A percentile compares a stretch with the other conserved stretches of the same genome.
Evolutionary conservation across 2,113 vertebrate genomes (phyloP).

Genomic region (Pampusana beccarii): DNA sequence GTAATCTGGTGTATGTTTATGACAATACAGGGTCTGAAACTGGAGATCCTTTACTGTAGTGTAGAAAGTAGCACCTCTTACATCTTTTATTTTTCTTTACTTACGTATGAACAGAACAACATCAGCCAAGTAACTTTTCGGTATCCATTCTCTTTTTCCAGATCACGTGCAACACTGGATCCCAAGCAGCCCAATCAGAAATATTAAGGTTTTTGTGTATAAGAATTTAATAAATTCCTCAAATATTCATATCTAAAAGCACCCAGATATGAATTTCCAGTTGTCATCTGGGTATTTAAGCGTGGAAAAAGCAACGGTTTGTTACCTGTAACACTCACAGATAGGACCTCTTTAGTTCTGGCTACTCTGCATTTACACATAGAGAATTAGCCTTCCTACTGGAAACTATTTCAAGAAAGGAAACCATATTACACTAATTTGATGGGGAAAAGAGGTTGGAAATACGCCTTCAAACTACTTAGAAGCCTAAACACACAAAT

Average conservation of each 20-base stretch:
- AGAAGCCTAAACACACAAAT: not conserved
- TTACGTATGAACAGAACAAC: not conserved
- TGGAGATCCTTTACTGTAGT: not conserved
- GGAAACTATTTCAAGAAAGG: not conserved
- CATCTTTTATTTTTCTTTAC: not conserved
- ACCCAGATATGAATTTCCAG: not conserved
- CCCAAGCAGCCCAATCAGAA: not conserved
- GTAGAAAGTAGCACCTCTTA: not conserved
- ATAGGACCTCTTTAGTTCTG: not conserved
- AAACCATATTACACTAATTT: not conserved
- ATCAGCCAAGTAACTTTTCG: not conserved
- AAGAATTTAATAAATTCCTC: not conserved
- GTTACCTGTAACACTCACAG: not conserved
- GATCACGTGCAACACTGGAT: not conserved
- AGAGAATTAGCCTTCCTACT: not conserved
- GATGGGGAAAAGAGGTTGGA: not conserved
- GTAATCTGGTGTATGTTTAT: not conserved
- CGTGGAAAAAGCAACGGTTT: accelerated
- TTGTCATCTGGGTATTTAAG: not conserved
- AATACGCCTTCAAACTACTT: not conserved
- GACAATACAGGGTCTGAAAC: not conserved
- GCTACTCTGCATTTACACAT: not conserved
- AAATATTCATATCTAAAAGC: not conserved
- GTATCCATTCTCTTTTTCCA: not conserved
- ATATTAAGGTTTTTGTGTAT: not conserved